Evolutionary conservation across 2,888 invertebrate species (phyloP), one percentile per base, ranked within the genome.

Genomic region (Drymonia ruficornis): DNA sequence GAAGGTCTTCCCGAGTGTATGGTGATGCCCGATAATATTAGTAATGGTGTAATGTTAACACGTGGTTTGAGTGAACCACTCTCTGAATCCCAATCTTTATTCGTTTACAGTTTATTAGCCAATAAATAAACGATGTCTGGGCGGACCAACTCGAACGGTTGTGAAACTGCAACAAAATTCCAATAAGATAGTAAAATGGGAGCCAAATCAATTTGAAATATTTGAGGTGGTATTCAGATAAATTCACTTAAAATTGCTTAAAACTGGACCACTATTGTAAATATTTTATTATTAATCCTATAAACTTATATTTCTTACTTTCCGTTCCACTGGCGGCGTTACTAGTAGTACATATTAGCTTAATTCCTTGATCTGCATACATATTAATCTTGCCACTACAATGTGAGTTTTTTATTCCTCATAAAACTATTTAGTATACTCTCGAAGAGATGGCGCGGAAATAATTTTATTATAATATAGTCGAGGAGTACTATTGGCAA

Each of bases 91-190:
- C 43, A 19, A 43, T 13, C 19, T 36, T 34, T 29, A 31, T 38
- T 51, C 44, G 23, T 55, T 16, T 36, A 45, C 45, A 45, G 28
- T 43, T 43, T 43, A 43, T 45, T 23, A 45, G n/a, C 12, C 28
- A 7, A 45, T 45, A 45, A 45, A 45, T 28, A 28, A 45, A 45
- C 8, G 44, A 23, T 28, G 15, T 49, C 29, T 49, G 38, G 40
- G 12, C 42, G 40, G 23, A 18, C 16, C 23, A 42, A 15, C 12
- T n/a, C 12, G 43, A 45, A 36, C 36, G 4, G 45, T 28, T 28
- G 45, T 28, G 7, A 23, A 44, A 44, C 44, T 19, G 13, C 11
- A 16, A 42, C 18, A 18, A 43, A 43, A 43, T 19, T 19, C 19
- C 13, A 18, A 43, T 43, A 43, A 43, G 19, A 43, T 19, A 12